These are phyloP conservation scores for Microcebus griseorufus DNA, from an alignment of 2,113 vertebrate genomes.

Conservation along the genomic window DNA sequence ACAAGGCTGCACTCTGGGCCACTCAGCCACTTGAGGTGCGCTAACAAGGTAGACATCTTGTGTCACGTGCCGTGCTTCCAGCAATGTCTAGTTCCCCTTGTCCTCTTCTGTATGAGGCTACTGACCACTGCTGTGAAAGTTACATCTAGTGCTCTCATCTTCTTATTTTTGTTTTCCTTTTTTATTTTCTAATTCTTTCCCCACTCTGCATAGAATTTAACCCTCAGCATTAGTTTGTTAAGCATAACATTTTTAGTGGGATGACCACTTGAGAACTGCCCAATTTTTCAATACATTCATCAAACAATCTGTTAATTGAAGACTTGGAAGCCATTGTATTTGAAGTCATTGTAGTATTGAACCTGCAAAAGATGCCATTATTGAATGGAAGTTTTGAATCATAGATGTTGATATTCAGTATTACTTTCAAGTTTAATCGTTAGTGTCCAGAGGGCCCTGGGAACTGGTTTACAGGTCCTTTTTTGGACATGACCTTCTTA, in stretches of 20 bases:
- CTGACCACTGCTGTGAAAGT: not conserved
- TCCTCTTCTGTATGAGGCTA: not conserved
- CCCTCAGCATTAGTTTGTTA: slow-evolving; percentile 42
- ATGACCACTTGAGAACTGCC: slow-evolving; percentile 23
- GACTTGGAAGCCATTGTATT: slow-evolving; percentile 23
- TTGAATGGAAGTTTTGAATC: slow-evolving; percentile 33
- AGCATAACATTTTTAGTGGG: slow-evolving; percentile 19
- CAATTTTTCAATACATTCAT: slow-evolving; percentile 38
- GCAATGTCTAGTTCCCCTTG: not conserved
- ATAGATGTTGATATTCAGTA: not conserved
- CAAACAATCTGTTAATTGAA: slow-evolving; percentile 48
- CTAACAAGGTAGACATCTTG: not conserved
- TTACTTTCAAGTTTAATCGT: not conserved
- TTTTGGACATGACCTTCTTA: slow-evolving; percentile 52
- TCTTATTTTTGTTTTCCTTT: slow-evolving; percentile 3
- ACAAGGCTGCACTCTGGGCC: not conserved
- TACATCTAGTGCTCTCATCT: not conserved
- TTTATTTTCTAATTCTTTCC: slow-evolving; percentile 48
- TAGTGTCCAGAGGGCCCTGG: not conserved
- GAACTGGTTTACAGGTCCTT: slow-evolving; percentile 21
- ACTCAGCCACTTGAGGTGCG: not conserved
- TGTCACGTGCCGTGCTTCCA: not conserved
- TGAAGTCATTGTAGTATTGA: slow-evolving; percentile 33
- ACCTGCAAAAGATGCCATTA: not conserved
- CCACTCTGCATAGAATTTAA: slow-evolving; percentile 17